These are phyloP conservation scores for Deilephila elpenor DNA, from an alignment of 2,888 invertebrate genomes.

Conservation along the genomic window DNA sequence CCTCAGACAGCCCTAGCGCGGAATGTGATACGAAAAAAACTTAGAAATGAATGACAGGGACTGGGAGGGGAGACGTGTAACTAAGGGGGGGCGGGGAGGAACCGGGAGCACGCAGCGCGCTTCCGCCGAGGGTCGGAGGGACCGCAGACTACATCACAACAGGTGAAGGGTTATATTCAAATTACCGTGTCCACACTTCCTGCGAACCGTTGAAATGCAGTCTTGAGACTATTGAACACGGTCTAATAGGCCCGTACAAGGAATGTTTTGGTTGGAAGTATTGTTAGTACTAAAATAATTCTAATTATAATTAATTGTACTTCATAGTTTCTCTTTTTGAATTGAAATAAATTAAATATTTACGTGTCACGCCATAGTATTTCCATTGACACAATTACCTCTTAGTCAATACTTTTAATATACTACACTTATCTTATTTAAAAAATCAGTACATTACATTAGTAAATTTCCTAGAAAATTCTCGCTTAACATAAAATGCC, in stretches of 20 bases:
- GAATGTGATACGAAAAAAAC: conserved; percentile 73
- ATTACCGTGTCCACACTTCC: conserved; percentile 3
- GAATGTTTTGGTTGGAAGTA: neutral
- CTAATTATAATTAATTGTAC: no score
- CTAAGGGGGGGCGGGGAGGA: neutral
- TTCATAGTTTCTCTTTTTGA: no score
- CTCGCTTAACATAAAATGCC: neutral
- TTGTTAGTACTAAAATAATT: no score
- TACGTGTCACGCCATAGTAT: no score
- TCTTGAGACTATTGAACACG: neutral
- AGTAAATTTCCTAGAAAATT: conserved; percentile 7
- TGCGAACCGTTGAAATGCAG: conserved; percentile 9
- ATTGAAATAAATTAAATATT: no score
- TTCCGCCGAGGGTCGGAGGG: conserved; percentile 26
- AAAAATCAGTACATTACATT: neutral
- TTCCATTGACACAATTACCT: no score
- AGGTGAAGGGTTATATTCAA: conserved; percentile 23
- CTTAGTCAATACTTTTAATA: no score
- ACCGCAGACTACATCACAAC: conserved; percentile 9
- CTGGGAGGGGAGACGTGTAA: neutral
- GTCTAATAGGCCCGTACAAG: neutral
- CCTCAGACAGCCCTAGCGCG: conserved; percentile 45
- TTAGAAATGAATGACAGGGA: conserved; percentile 5
- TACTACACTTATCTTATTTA: no score
- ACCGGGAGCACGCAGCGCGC: conserved; percentile 26